Evolutionary conservation across 2,888 invertebrate species (phyloP).

Genomic region (Alentia gelatinosa): DNA sequence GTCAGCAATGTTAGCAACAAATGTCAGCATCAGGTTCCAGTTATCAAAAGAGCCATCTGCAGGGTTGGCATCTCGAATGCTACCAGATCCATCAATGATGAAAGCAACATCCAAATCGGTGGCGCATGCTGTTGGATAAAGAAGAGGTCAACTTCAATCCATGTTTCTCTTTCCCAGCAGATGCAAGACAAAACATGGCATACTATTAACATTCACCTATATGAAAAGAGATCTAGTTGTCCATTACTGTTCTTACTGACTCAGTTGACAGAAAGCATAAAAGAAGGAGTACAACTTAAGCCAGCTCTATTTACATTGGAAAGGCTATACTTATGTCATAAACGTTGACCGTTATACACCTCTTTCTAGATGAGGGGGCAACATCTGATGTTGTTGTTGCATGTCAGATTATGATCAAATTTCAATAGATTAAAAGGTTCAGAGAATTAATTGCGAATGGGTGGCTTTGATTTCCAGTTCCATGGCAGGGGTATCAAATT

Average conservation of each 20-base stretch:
- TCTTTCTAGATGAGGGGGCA: no score
- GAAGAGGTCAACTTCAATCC: not conserved
- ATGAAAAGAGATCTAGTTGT: no score
- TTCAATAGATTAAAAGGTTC: no score
- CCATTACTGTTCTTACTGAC: no score
- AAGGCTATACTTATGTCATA: not conserved
- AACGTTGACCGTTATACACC: not conserved
- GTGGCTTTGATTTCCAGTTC: no score
- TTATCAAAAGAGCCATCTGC: constrained; percentile 8
- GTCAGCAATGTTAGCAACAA: not conserved
- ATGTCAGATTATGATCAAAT: no score
- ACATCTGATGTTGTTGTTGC: no score
- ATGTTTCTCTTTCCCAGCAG: not conserved
- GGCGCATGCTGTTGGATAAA: not conserved
- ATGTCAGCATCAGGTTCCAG: constrained; percentile 38
- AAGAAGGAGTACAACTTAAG: not conserved
- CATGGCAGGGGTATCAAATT: no score
- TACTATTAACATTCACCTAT: no score
- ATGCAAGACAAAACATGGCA: no score
- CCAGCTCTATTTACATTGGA: no score
- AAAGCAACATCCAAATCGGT: constrained; percentile 32
- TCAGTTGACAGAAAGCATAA: not conserved
- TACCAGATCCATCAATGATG: constrained; percentile 48
- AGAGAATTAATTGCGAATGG: no score
- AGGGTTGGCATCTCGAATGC: constrained; percentile 16